These are phyloP conservation scores for human (Homo sapiens) DNA, from an alignment of 2,113 vertebrate species.

Conservation along the genomic window DNA sequence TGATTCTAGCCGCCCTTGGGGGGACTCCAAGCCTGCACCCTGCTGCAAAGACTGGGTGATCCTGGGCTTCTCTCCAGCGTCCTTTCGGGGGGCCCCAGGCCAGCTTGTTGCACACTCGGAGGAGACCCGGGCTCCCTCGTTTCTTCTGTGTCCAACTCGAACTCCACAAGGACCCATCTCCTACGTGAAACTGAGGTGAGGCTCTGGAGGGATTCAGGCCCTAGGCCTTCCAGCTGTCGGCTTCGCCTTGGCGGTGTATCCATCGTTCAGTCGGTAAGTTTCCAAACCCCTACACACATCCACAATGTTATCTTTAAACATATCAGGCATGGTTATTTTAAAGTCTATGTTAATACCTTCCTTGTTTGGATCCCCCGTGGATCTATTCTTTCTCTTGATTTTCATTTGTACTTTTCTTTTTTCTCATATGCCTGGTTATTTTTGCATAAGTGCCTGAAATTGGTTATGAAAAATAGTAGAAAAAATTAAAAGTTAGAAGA, in stretches of 20 bases:
- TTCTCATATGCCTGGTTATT: background rate
- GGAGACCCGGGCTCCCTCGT: background rate
- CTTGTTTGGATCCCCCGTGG: background rate
- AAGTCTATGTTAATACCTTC: background rate
- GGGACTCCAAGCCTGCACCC: background rate
- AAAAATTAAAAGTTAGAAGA: background rate
- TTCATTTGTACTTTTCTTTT: background rate
- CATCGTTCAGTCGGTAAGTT: background rate
- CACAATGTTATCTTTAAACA: background rate
- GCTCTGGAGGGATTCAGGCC: background rate
- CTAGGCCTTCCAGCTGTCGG: conserved; percentile 44
- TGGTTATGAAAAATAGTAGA: background rate
- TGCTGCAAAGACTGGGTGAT: background rate
- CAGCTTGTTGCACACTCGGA: background rate
- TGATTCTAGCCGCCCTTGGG: background rate
- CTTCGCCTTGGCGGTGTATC: conserved; percentile 56
- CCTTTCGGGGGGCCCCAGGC: background rate
- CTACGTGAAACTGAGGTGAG: background rate
- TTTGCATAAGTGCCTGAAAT: background rate
- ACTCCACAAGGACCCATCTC: background rate
- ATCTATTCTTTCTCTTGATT: conserved; percentile 13
- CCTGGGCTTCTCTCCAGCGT: background rate
- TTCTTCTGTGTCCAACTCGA: background rate
- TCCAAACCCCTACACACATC: background rate
- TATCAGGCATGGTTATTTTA: background rate